Base-by-base conservation (phyloP, 2,113 vertebrate species). In the Pagrus major region DNA sequence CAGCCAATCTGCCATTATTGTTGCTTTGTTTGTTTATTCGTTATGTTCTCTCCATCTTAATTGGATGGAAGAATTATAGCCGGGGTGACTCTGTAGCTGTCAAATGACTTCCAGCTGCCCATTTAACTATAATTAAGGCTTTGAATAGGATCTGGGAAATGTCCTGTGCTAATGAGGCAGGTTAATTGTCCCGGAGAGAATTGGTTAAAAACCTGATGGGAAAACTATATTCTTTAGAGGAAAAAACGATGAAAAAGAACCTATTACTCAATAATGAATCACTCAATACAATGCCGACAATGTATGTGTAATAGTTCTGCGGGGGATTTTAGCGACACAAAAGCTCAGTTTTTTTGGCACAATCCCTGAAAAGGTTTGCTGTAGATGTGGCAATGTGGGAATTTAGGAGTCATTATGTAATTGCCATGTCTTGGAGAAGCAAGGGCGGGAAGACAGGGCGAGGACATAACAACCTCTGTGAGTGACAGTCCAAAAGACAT, bases 91-190 rank as follows among this genome's bases (percentile, higher is more conserved):
- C 56, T 33, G 64, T 81, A 71, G 78, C 67, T 89, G 85, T 88
- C 84, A 88, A 68, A 86, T 78, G 64, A 87, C 72, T 82, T 91
- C 52, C 79, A 88, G 55, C 46, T 61, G 74, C 71, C 76, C 44
- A 47, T 89, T 91, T 84, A 87, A 55, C 66, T 65, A 76, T 86
- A 88, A 93, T 92, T 89, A 90, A 85, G 33, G 20, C 60, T 84
- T 84, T 88, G 76, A 83, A 80, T 55, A 46, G 41, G 76, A 83
- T 71, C 56, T 60, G 61, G 64, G 68, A 91, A 90, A 68, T 81
- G 84, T 88, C 72, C 47, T 6, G 16, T 46, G 59, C 58, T 93
- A 88, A 92, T 88, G 84, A 90, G 75, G 66, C 66, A 66, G 73
- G 80, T 84, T 92, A 88, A 91, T 92, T 90, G 68, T 79, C 66